Evolutionary conservation across 2,797 vertebrate genomes (phyloP).

Genomic region (Molossus alvarezi): DNA sequence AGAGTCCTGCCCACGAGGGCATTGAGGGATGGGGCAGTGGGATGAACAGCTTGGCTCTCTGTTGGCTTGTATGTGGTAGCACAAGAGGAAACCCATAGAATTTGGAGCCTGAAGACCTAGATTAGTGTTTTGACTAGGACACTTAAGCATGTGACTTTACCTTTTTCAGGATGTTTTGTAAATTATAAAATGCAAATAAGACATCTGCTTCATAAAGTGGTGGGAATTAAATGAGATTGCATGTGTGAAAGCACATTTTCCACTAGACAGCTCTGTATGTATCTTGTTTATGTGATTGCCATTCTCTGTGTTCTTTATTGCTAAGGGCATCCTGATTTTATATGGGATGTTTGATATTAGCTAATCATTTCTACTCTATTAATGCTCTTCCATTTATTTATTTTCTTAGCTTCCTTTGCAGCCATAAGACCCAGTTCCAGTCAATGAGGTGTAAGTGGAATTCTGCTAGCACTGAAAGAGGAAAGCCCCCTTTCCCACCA

Average conservation of each 20-base stretch:
- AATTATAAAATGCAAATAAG: slow-evolving; percentile 39
- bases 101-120: background rate
- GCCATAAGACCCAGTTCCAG: background rate
- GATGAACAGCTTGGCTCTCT: background rate
- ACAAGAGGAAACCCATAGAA: background rate
- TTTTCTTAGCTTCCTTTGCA: slow-evolving; percentile 52
- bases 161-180: background rate
- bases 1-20: background rate
- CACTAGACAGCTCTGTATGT: background rate
- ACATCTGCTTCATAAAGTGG: background rate
- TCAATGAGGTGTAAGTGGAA: background rate
- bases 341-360: too few relatives aligned
- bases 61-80: background rate
- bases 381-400: background rate
- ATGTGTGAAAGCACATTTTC: background rate
- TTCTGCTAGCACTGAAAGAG: background rate
- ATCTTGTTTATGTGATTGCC: background rate
- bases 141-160: background rate
- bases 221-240: background rate
- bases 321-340: too few relatives aligned
- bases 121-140: background rate
- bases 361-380: background rate
- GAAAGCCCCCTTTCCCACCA: background rate
- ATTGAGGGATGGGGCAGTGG: background rate
- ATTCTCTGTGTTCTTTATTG: slow-evolving; percentile 25